phyloP scores from a whole-genome alignment of 2,888 invertebrate genomes.

The Pseudeuparius sepicola region DNA sequence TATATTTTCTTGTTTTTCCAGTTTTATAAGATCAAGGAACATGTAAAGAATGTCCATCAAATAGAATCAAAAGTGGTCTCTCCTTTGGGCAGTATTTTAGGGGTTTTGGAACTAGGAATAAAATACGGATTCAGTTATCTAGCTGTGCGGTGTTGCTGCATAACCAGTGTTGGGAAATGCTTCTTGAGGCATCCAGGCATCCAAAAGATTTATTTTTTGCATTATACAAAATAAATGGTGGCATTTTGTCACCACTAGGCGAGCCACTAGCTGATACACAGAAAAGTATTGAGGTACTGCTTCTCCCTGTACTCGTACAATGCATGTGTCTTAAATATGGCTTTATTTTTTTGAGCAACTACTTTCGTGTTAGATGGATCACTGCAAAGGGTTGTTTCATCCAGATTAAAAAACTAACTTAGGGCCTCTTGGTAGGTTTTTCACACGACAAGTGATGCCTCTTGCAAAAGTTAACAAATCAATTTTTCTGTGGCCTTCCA shows the following conservation, averaged over 20 bases:
- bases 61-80: no score
- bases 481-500: conserved; percentile 10
- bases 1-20: conserved; percentile 7
- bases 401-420: conserved; percentile 7
- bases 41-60: no score
- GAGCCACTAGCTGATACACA: conserved; percentile 13
- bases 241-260: no score
- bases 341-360: conserved; percentile 5
- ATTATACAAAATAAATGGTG: conserved; percentile 13
- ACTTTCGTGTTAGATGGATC: conserved; percentile 12
- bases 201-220: conserved; percentile 15
- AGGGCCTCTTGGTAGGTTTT: conserved; percentile 11
- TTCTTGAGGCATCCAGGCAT: conserved; percentile 15
- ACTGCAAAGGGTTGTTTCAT: conserved; percentile 10
- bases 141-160: conserved; percentile 6
- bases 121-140: no score
- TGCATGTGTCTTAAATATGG: conserved; percentile 6
- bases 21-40: no score
- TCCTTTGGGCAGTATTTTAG: no score
- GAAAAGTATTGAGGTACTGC: conserved; percentile 9
- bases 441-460: conserved; percentile 11
- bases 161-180: conserved; percentile 16
- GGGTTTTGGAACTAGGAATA: no score
- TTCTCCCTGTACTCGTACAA: conserved; percentile 10
- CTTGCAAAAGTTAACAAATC: conserved; percentile 11